Base-by-base conservation (phyloP, 1,140 invertebrate species). In the Trichoplusia ni region DNA sequence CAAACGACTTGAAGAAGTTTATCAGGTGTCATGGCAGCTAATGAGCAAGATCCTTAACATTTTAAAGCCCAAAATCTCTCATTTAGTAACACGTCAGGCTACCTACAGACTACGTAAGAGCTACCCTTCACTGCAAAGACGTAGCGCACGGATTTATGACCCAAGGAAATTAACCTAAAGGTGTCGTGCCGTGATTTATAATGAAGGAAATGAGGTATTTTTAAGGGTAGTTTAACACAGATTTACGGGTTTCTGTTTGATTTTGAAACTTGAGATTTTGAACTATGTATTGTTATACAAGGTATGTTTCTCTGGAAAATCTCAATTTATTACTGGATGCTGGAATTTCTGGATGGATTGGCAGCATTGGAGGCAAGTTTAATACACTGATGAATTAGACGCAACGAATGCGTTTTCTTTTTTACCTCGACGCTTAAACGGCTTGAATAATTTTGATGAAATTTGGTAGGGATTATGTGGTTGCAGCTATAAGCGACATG, bases 181-280 rank as follows among this genome's bases (percentile, higher is more conserved):
- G 69, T 75, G 79, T 76, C 75, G 66, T 64, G 67, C 64, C 46
- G 64, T 77, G 82, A 85, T 85, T 85, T 83, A 85, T 85, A 73
- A 68, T 71, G 67, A 67, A 75, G 77, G 76, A 79, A 81, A 81
- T 67, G 72, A 77, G 69, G 60, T 63, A 71, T 76, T 81, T 79
- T 81, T 78, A 60, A 75, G 61, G 67, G 59, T 59, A 67, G 58
- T 69, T 68, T 66, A 70, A 70, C 65, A 54, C 47, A 16, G 51
- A 46, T 66, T 66, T 19, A 19, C 7, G 7, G 18, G 18, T 2
- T 14, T 27, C 46, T 14, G 11, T 49, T 49, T 49, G 25, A 8
- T 49, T n/a, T 49, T 49, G 46, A 29, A 49, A 49, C 18, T 16
- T 49, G 46, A 49, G 14, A 25, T n/a, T 49, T 33, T 31, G n/a